Base-by-base conservation (phyloP, 2,113 vertebrate genomes). In the Probosciger aterrimus region DNA sequence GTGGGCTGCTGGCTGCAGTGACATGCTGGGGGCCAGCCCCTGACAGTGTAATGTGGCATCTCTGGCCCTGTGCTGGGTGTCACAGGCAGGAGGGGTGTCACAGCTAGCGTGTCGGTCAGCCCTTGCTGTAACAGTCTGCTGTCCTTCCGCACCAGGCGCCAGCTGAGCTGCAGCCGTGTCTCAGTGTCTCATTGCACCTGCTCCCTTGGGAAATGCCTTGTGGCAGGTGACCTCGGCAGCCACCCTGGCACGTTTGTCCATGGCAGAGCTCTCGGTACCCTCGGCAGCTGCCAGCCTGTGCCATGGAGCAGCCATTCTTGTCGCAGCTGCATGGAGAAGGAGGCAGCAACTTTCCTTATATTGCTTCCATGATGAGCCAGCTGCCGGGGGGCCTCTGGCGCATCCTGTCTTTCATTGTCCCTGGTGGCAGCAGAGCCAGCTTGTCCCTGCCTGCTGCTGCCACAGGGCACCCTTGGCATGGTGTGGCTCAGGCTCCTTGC, bases 161-260 rank as follows among this genome's bases (percentile, higher is more conserved):
- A 53, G 71, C 86, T 88, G 70, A 24, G 67, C 59, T 20, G 49
- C 69, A 47, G 81, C 73, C 22, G 1, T 1, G 27, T n/a, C 86
- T 14, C 4, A 2, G 1, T 1, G 27, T n/a, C 86, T 14, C 4
- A 2, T 60, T 64, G 67, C 67, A 30, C 10, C 0, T 0, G 8
- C 28, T 71, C 86, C 76, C 88, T 11, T 18, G 65, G 78, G 91
- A 57, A 41, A 4, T 2, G 11, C 9, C 50, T 85, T 11, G 65
- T 76, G 75, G 33, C 47, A 3, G 5, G 8, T 24, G 82, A 25
- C 18, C 53, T 60, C 1, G 0, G 77, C 73, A 49, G 64, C 53
- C n/a, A 4, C 67, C 47, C 23, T 28, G 1, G 1, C 8, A 0
- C 2, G 4, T 59, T 59, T 25, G 22, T 35, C 52, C 2, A 0